Evolutionary conservation across 1,140 invertebrate species (phyloP), one percentile per base, ranked within the genome.

Genomic region (Danaus melanippus): DNA sequence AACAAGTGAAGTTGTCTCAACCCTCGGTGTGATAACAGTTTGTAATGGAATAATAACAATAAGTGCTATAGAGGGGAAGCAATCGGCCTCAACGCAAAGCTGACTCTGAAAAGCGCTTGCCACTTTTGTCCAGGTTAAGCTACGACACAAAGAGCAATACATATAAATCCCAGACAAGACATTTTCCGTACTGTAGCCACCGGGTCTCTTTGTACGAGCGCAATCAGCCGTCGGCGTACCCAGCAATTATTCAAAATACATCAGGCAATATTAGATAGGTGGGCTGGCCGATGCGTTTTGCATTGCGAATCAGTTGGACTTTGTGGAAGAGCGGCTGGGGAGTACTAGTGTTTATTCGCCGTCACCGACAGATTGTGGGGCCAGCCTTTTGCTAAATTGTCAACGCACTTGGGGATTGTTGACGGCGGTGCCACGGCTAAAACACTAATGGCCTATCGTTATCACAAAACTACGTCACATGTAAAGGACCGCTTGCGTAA

Each of bases 221-320:
- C 81, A 84, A 82, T 82, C 81, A 81, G 69, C 68, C 71, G 68
- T 59, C 69, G 67, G 64, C 67, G 62, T 67, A 58, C 66, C 64
- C 71, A 66, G 76, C 79, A 85, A 85, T 84, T 85, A 85, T 85
- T 85, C 82, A 83, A 85, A 85, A 85, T 83, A 82, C 78, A 83
- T 84, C 74, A 72, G 74, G 70, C 82, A 76, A 82, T 83, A 83
- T 85, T 83, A 85, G 79, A 83, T 83, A 82, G 77, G 79, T 78
- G 77, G 71, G 73, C 60, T 64, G 71, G 67, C 66, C 71, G 66
- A 76, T 79, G 76, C 79, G 78, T 84, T 84, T 81, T 81, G 79
- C 81, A 84, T 82, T 85, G 74, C 67, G 82, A 85, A 85, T 83
- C 76, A 77, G 74, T 69, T 64, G 67, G 74, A 78, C 77, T 82